Percentiles rank a stretch among this genome's conserved stretches.
Evolutionary conservation across 2,113 vertebrate genomes (phyloP).

Genomic region (Pluvianellus socialis): DNA sequence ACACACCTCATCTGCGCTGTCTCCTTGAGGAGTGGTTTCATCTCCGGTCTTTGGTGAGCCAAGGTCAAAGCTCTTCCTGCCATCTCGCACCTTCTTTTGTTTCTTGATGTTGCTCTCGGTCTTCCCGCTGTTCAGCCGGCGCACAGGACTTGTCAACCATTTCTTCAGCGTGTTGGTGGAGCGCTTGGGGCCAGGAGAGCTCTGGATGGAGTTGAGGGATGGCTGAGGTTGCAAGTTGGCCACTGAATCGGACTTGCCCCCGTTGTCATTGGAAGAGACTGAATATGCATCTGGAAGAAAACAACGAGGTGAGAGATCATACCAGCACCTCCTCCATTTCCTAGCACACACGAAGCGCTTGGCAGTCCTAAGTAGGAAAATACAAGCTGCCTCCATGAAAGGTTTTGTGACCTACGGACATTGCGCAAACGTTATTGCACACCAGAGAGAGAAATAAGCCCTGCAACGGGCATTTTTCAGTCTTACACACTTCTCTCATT

Average conservation of each 20-base stretch:
- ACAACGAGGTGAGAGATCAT: slow-evolving; percentile 5
- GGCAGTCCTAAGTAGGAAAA: not conserved
- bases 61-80: slow-evolving; percentile 88
- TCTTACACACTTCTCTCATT: not conserved
- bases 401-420: not conserved
- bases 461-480: not conserved
- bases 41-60: slow-evolving; percentile 84
- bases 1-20: slow-evolving; percentile 88
- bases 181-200: slow-evolving; percentile 92
- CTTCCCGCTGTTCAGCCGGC: slow-evolving; percentile 93
- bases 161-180: slow-evolving; percentile 96
- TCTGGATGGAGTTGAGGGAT: slow-evolving; percentile 91
- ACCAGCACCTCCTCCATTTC: not conserved
- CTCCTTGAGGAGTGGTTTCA: slow-evolving; percentile 86
- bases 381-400: not conserved
- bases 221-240: slow-evolving; percentile 91
- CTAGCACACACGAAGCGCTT: not conserved
- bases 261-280: slow-evolving; percentile 83
- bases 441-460: not conserved
- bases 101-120: slow-evolving; percentile 92
- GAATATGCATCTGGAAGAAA: slow-evolving; percentile 83
- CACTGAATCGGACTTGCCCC: slow-evolving; percentile 91
- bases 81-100: slow-evolving; percentile 88
- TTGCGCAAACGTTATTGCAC: not conserved
- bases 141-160: slow-evolving; percentile 94